Conservation (phyloP, 2,113 vertebrate species). For the Paradisaea rubra region DNA sequence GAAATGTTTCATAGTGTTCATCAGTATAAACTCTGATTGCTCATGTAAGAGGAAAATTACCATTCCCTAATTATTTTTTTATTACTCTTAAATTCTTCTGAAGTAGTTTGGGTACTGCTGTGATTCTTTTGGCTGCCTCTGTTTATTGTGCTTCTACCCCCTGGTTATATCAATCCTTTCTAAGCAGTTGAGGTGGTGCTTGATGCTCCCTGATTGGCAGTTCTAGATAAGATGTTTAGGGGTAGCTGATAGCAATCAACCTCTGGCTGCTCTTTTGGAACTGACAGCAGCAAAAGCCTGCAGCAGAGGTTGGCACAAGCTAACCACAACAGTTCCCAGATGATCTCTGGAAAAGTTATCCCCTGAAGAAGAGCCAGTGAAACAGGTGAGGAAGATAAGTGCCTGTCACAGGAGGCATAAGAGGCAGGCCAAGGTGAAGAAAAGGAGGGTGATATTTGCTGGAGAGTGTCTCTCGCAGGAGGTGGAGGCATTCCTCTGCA, state of each 20-base stretch:
- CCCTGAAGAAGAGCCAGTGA: background rate
- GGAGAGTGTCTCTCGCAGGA: fast-evolving
- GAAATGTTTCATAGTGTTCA: background rate
- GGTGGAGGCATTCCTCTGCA: background rate
- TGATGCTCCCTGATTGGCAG: background rate
- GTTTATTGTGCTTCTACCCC: background rate
- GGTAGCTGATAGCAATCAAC: background rate
- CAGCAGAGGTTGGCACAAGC: background rate
- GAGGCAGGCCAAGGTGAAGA: background rate
- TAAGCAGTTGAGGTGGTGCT: background rate
- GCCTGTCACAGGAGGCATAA: background rate
- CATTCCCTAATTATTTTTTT: background rate
- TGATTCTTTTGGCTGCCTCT: background rate
- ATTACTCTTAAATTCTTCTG: background rate
- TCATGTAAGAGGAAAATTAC: background rate
- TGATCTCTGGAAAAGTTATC: background rate
- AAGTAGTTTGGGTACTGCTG: background rate
- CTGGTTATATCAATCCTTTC: background rate
- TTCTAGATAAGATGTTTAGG: background rate
- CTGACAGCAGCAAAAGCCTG: background rate
- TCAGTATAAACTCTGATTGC: background rate
- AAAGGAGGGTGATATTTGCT: background rate
- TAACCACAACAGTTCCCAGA: background rate
- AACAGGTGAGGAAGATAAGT: background rate
- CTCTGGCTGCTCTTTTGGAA: background rate